Conservation (phyloP, 2,888 invertebrate species). For the Agonopterix arenella region DNA sequence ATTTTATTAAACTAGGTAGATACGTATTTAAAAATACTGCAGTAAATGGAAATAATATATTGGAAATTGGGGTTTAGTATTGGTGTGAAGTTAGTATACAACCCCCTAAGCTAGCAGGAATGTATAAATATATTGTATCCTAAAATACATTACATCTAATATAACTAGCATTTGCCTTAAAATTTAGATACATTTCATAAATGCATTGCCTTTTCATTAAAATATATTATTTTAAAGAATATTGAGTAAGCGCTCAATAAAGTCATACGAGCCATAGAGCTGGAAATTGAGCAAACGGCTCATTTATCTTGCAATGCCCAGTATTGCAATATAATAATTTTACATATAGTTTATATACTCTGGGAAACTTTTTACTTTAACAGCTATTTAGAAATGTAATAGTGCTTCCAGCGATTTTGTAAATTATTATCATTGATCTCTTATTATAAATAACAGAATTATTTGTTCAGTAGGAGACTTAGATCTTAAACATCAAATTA, state of each 20-base stretch:
- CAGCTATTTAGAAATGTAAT: too few species aligned
- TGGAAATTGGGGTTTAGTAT: constrained; percentile 19
- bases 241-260: too few species aligned
- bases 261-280: not conserved
- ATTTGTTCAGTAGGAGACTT: too few species aligned
- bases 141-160: too few species aligned
- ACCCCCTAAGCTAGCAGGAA: constrained; percentile 44
- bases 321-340: not conserved
- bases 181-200: constrained; percentile 47
- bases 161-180: constrained; percentile 14
- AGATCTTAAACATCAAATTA: too few species aligned
- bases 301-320: not conserved
- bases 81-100: constrained; percentile 14
- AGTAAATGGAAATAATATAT: constrained; percentile 6
- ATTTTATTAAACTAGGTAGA: constrained; percentile 7
- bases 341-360: too few species aligned
- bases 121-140: constrained; percentile 27
- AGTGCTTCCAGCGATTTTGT: too few species aligned
- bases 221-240: too few species aligned
- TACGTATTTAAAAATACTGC: not conserved
- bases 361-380: too few species aligned
- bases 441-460: too few species aligned
- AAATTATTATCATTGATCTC: too few species aligned
- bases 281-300: not conserved
- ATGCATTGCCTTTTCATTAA: constrained; percentile 59